These are phyloP conservation scores for Corapipo altera DNA, from an alignment of 2,113 vertebrate genomes.

Conservation along the genomic window DNA sequence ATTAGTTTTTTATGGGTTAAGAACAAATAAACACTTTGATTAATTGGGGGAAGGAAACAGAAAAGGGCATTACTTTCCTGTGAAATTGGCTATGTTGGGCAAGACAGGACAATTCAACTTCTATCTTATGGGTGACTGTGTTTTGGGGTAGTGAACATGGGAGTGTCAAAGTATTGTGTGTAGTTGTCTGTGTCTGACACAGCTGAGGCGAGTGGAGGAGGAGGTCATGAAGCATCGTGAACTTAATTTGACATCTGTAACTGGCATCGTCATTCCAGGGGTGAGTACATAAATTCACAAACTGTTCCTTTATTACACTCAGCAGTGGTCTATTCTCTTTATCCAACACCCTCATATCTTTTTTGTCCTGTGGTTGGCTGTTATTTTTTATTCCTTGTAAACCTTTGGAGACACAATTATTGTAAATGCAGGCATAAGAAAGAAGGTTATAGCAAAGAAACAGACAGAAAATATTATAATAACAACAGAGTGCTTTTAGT, in stretches of 20 bases:
- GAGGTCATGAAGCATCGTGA: neutral
- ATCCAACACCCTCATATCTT: neutral
- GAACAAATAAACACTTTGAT: neutral
- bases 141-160: neutral
- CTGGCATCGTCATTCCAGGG: neutral
- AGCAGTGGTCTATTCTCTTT: neutral
- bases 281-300: neutral
- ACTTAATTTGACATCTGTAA: neutral
- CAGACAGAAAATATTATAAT: neutral
- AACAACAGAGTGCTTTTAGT: neutral
- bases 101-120: neutral
- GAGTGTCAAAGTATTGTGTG: neutral
- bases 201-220: neutral
- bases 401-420: neutral
- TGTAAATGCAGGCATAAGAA: neutral
- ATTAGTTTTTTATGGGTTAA: neutral
- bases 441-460: neutral
- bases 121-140: neutral
- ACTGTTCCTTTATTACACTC: neutral
- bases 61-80: neutral
- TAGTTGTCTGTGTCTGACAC: neutral
- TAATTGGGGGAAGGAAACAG: neutral
- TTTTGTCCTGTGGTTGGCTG: neutral
- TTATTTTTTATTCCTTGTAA: neutral
- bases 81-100: neutral